Percentiles rank a stretch among this genome's conserved stretches.
These are phyloP conservation scores for Halcyon malimbica DNA, from an alignment of 2,113 vertebrate genomes.

Conservation along the genomic window DNA sequence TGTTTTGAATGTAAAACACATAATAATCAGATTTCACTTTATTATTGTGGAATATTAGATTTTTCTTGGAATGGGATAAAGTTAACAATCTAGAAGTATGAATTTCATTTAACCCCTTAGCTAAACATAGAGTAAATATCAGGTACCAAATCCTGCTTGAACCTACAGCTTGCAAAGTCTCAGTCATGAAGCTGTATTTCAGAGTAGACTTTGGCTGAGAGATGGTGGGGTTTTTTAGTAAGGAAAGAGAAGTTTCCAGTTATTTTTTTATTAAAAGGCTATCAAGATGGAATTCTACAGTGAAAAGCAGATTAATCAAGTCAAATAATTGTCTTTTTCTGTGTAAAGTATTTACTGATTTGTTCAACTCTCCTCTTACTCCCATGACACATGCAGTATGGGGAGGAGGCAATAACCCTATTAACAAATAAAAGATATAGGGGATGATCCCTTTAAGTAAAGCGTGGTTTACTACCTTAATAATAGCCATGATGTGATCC, in stretches of 20 bases:
- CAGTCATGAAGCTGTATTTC: neutral
- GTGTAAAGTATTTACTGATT: neutral
- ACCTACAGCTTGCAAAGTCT: neutral
- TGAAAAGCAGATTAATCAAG: constrained; percentile 19
- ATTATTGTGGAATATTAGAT: neutral
- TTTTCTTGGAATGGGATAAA: neutral
- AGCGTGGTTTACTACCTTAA: constrained; percentile 25
- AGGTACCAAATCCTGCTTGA: neutral
- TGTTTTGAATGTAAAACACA: neutral
- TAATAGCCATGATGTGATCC: neutral
- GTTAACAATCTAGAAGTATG: neutral
- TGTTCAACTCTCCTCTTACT: neutral
- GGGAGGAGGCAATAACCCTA: neutral
- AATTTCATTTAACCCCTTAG: neutral
- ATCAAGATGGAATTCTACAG: neutral
- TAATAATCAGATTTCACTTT: neutral
- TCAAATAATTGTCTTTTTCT: neutral
- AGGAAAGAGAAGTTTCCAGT: neutral
- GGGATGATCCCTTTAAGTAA: neutral
- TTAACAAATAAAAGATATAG: neutral
- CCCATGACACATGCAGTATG: neutral
- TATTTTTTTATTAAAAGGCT: neutral
- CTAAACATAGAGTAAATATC: neutral
- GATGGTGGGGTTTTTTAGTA: neutral
- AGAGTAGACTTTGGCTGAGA: neutral